Evolutionary conservation across 1,140 invertebrate genomes (phyloP).

Genomic region (Heliconius congener): DNA sequence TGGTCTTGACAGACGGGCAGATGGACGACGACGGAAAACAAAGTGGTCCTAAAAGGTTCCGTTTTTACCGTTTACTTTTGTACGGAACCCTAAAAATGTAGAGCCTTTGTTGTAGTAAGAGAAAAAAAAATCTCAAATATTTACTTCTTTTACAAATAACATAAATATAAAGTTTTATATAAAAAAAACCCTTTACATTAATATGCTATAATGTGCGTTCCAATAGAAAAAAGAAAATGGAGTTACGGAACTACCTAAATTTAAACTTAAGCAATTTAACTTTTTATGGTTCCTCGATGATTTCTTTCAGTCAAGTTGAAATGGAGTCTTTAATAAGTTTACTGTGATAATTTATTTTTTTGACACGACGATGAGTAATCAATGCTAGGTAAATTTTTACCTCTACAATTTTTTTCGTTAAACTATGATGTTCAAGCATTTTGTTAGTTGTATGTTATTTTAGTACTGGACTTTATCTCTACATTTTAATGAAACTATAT

Average conservation of each 20-base stretch:
- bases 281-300: slow-evolving; percentile 41
- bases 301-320: slow-evolving; percentile 36
- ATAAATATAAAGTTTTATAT: too few relatives aligned
- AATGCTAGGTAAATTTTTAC: background rate
- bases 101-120: too few relatives aligned
- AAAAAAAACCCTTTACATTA: background rate
- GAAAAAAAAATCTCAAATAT: background rate
- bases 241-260: slow-evolving; percentile 36
- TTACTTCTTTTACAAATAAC: background rate
- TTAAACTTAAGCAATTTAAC: slow-evolving; percentile 45
- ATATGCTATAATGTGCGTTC: background rate
- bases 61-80: too few relatives aligned
- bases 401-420: background rate
- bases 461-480: too few relatives aligned
- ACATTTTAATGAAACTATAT: too few relatives aligned
- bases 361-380: slow-evolving; percentile 1
- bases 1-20: too few relatives aligned
- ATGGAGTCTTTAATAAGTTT: slow-evolving; percentile 37
- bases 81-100: too few relatives aligned
- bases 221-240: background rate
- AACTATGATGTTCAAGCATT: too few relatives aligned
- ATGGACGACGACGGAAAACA: too few relatives aligned
- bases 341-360: slow-evolving; percentile 39
- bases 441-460: too few relatives aligned
- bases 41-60: too few relatives aligned